These are phyloP conservation scores for Falco naumanni DNA, from an alignment of 2,797 vertebrate genomes.

Conservation along the genomic window DNA sequence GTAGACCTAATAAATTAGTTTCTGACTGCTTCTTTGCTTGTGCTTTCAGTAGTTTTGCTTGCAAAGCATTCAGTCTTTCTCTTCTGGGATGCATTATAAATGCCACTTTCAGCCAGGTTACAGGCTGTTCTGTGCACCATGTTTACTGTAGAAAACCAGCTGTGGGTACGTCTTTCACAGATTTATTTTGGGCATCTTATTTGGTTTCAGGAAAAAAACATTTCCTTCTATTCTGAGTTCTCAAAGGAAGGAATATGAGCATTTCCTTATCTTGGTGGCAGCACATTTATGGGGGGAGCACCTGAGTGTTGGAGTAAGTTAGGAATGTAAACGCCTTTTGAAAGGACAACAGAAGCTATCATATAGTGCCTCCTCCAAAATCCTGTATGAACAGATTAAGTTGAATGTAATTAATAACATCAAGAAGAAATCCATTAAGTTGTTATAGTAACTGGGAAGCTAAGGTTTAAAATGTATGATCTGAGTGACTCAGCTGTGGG, in stretches of 20 bases:
- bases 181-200: neutral
- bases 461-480: constrained; percentile 34
- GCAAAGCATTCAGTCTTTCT: neutral
- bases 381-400: constrained; percentile 17
- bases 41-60: neutral
- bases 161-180: neutral
- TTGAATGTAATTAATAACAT: constrained; percentile 42
- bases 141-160: neutral
- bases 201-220: neutral
- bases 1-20: neutral
- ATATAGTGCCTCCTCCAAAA: neutral
- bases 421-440: constrained; percentile 52
- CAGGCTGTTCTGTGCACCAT: neutral
- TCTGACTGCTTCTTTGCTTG: neutral
- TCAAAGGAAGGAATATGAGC: constrained; percentile 6
- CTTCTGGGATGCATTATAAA: neutral
- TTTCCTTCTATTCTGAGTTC: constrained; percentile 10
- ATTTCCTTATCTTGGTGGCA: neutral
- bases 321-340: neutral
- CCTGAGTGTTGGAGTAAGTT: neutral
- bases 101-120: neutral
- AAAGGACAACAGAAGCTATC: neutral
- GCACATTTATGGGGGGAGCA: neutral
- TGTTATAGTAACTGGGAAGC: constrained; percentile 64
- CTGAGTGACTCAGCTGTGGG: constrained; percentile 40